Conservation (phyloP, 2,888 invertebrate species). For the Spodoptera exigua region DNA sequence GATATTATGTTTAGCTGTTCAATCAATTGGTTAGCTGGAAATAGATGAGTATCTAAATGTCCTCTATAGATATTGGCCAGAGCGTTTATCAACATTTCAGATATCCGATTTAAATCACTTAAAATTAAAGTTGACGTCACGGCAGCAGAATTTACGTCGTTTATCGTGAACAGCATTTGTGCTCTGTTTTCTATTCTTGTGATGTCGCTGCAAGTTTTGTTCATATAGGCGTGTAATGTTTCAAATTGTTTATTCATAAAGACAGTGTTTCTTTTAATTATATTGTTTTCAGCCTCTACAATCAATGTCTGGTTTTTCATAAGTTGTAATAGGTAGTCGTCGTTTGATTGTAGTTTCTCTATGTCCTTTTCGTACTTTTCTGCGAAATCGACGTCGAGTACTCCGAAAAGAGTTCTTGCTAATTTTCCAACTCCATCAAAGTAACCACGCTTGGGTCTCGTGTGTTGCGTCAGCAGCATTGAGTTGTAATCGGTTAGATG, state of each 20-base stretch:
- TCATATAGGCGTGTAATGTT: constrained; percentile 8
- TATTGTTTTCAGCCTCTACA: constrained; percentile 16
- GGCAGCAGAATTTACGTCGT: constrained; percentile 30
- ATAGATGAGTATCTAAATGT: constrained; percentile 35
- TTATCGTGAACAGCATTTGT: constrained; percentile 13
- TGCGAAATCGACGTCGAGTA: constrained; percentile 9
- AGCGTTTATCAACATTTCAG: constrained; percentile 32
- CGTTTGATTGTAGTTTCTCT: not conserved
- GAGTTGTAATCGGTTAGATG: constrained; percentile 38
- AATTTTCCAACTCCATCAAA: constrained; percentile 35
- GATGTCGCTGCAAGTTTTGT: constrained; percentile 21
- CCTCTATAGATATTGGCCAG: constrained; percentile 38
- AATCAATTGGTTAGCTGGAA: constrained; percentile 37
- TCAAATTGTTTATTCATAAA: constrained; percentile 9
- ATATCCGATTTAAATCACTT: constrained; percentile 25
- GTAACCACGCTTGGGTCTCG: constrained; percentile 24
- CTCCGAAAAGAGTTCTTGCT: constrained; percentile 31
- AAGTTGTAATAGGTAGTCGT: constrained; percentile 8
- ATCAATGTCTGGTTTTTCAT: constrained; percentile 12
- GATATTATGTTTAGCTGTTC: constrained; percentile 38
- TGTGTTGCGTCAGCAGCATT: constrained; percentile 27
- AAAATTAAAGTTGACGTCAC: constrained; percentile 28
- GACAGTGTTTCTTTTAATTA: constrained; percentile 7
- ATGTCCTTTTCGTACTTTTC: constrained; percentile 9
- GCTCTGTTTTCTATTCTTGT: constrained; percentile 32